Conservation (phyloP, 2,797 vertebrate species). For the Molossus molossus region DNA sequence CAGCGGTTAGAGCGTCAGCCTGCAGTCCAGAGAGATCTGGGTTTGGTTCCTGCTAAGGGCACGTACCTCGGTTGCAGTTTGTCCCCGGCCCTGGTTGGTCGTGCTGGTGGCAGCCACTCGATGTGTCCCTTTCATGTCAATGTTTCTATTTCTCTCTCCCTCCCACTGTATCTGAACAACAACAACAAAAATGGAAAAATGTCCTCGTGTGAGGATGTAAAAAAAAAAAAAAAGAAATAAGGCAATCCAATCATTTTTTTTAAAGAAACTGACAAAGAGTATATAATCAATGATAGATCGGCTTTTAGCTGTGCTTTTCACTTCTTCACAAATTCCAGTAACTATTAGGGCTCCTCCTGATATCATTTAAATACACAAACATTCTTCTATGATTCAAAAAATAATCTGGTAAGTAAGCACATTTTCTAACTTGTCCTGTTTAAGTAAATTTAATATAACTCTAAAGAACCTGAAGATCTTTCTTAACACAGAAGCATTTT, state of each 20-base stretch:
- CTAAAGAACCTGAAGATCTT: constrained; percentile 39
- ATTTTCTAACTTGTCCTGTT: neutral
- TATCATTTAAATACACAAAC: constrained; percentile 59
- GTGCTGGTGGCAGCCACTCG: too few species aligned
- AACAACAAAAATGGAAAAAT: too few species aligned
- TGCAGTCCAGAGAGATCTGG: too few species aligned
- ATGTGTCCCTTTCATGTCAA: too few species aligned
- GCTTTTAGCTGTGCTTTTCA: constrained; percentile 20
- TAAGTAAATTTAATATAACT: constrained; percentile 45
- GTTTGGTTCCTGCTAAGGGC: too few species aligned
- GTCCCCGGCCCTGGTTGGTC: too few species aligned
- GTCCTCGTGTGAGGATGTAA: too few species aligned
- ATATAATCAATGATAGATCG: neutral
- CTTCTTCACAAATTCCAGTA: constrained; percentile 14
- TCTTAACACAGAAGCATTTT: neutral
- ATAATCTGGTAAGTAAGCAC: constrained; percentile 33
- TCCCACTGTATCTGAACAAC: too few species aligned
- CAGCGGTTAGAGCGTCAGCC: too few species aligned
- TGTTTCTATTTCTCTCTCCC: too few species aligned
- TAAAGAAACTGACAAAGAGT: constrained; percentile 9
- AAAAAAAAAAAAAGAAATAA: neutral
- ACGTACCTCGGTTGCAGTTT: too few species aligned
- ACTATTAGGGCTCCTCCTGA: neutral
- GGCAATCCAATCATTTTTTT: neutral
- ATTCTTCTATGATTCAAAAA: constrained; percentile 60